These are phyloP conservation scores for Numenius phaeopus DNA, from an alignment of 2,797 vertebrate genomes.

Conservation along the genomic window DNA sequence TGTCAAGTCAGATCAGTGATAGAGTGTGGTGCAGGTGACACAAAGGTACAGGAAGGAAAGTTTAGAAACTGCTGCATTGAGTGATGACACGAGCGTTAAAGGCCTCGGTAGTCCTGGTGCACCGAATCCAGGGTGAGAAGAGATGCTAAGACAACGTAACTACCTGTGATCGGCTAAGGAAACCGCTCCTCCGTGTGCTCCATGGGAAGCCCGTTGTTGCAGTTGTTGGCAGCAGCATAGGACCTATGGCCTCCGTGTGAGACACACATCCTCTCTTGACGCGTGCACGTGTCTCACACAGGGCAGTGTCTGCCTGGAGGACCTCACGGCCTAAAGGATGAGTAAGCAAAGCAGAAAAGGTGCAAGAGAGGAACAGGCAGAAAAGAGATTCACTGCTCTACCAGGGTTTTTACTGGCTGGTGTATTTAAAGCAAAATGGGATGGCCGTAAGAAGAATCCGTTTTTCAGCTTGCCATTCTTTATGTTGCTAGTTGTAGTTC, in stretches of 20 bases:
- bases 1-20: neutral
- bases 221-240: neutral
- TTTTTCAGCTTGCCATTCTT: neutral
- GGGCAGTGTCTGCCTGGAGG: neutral
- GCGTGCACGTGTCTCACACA: fast-evolving
- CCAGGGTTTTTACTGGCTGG: neutral
- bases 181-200: fast-evolving
- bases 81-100: neutral
- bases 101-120: fast-evolving
- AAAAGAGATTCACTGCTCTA: neutral
- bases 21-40: neutral
- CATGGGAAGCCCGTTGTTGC: fast-evolving
- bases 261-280: no score
- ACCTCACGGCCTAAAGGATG: neutral
- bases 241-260: fast-evolving
- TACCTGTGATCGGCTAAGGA: neutral
- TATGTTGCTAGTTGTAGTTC: neutral
- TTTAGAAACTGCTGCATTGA: neutral
- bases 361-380: no score
- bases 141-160: fast-evolving
- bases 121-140: neutral
- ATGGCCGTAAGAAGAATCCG: neutral
- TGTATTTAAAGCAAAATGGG: neutral
- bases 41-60: neutral
- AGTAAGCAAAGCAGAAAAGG: neutral